Conservation (phyloP, 2,797 vertebrate species). For the Myotis vivesi region DNA sequence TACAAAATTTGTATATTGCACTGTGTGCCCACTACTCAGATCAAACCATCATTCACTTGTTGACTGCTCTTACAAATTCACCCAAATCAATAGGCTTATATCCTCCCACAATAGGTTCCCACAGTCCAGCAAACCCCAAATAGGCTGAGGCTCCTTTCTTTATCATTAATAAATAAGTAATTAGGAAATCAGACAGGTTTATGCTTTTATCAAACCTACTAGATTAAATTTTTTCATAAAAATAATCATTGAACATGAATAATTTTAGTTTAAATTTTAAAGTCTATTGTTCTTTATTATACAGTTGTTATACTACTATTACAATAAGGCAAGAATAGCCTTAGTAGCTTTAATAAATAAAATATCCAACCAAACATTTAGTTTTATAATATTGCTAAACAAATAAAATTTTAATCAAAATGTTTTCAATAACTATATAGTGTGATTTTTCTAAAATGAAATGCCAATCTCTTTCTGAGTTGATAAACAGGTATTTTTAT, state of each 20-base stretch:
- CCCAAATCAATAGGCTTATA: not conserved
- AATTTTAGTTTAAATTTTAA: not conserved
- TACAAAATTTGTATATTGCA: not conserved
- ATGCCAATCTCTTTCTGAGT: not conserved
- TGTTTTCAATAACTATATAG: not conserved
- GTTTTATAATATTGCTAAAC: not conserved
- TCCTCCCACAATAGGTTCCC: not conserved
- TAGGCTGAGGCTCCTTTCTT: not conserved
- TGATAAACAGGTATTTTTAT: constrained; percentile 2
- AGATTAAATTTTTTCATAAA: constrained; percentile 3
- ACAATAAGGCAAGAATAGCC: not conserved
- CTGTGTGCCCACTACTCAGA: not conserved
- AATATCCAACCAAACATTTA: not conserved
- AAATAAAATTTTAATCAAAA: constrained; percentile 39
- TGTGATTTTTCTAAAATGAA: not conserved
- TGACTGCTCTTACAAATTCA: not conserved
- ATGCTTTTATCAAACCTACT: not conserved
- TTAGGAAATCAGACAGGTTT: not conserved
- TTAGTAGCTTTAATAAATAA: not conserved
- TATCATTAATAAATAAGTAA: not conserved
- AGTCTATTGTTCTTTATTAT: not conserved
- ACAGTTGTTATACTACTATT: not conserved
- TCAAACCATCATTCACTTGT: not conserved
- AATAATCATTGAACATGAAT: not conserved
- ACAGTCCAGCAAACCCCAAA: not conserved